Base-by-base conservation (phyloP, 1,140 invertebrate genomes). In the Rhagoletis pomonella region DNA sequence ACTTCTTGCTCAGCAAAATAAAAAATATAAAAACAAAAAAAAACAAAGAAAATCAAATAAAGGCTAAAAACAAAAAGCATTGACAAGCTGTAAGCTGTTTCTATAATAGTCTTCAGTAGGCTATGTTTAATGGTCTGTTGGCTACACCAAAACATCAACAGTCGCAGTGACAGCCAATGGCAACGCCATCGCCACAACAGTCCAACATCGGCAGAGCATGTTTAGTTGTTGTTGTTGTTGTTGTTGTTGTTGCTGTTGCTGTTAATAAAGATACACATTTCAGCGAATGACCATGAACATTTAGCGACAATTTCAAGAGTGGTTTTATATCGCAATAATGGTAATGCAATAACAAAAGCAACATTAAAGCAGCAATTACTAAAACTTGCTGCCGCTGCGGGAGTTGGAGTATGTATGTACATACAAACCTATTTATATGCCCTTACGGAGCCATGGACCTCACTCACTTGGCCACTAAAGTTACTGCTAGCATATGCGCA, bases 261-360 rank as follows among this genome's bases (percentile, higher is more conserved):
- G 60, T n/a, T 55, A 55, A 47, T 81, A 58, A 73, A 73, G 69
- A 73, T 47, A 73, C 50, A 81, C 47, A 81, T 55, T 55, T 81
- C 73, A 81, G 29, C 47, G 73, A 19, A 81, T 81, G 47, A 55
- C 73, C 73, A 81, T 81, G 73, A 81, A 55, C 73, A 19, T 55
- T 81, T 19, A 81, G 73, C 73, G 73, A 81, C 73, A 55, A 55
- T 73, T 73, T 73, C 44, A 73, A 47, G 69, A 73, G 69, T 50
- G 39, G 42, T n/a, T 73, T 73, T 44, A 73, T 73, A 73, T 44
- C 17, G 69, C 44, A 47, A 73, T 73, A 73, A 73, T 73, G 47
- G 69, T 17, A 73, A 44, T 17, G 69, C 44, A 73, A 73, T 47
- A 73, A 14, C 7, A n/a, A 73, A 73, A 47, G 4, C 17, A 73